phyloP scores from a whole-genome alignment of 1,140 invertebrate genomes.

The Maconellicoccus hirsutus region DNA sequence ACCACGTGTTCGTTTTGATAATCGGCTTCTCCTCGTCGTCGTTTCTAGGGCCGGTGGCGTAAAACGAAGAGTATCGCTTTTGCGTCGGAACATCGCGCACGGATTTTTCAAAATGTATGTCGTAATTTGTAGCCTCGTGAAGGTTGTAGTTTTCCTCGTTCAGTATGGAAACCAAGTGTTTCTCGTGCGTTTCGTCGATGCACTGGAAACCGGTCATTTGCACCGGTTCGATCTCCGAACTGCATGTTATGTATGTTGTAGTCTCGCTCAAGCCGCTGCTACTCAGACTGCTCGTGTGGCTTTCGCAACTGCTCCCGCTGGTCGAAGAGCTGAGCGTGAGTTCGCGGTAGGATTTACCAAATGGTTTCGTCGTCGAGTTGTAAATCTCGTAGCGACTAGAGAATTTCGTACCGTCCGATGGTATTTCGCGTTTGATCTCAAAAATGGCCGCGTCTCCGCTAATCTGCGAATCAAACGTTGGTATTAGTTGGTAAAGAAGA shows the following conservation, averaged over 20 bases:
- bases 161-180: constrained; percentile 20
- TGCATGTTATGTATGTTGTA: constrained; percentile 24
- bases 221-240: constrained; percentile 25
- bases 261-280: constrained; percentile 23
- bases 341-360: constrained; percentile 27
- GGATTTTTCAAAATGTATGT: background rate
- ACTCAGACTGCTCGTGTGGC: constrained; percentile 1
- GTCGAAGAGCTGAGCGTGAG: constrained; percentile 8
- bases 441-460: constrained; percentile 4
- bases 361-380: constrained; percentile 26
- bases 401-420: background rate
- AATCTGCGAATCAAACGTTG: background rate
- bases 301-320: background rate
- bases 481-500: too few relatives aligned
- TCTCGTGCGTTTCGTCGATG: constrained; percentile 20
- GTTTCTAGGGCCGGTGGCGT: background rate
- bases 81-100: background rate
- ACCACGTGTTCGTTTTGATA: background rate
- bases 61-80: background rate
- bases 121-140: constrained; percentile 25
- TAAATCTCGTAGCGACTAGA: constrained; percentile 28
- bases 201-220: constrained; percentile 26
- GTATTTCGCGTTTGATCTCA: constrained; percentile 13
- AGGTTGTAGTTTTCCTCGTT: background rate
- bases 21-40: background rate